Evolutionary conservation across 2,113 vertebrate genomes (phyloP).

Genomic region (Rousettus leschenaultii): DNA sequence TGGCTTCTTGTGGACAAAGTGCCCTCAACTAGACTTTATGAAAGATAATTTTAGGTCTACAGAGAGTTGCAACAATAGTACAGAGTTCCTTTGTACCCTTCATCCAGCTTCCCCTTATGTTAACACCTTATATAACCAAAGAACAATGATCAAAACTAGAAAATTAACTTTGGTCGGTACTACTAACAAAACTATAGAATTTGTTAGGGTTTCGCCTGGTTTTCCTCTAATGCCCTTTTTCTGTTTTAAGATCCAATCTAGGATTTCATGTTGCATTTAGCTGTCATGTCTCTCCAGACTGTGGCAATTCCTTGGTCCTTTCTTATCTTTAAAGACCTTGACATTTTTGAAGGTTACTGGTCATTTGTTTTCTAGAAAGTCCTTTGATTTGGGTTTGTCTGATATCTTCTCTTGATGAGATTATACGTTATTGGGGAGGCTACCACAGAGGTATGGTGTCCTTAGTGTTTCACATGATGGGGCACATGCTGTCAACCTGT

Average conservation of each 20-base stretch:
- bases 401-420: neutral
- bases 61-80: neutral
- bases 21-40: neutral
- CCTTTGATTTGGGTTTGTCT: neutral
- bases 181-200: neutral
- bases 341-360: neutral
- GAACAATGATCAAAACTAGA: neutral
- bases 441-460: rapidly evolving
- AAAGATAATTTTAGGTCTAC: neutral
- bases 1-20: neutral
- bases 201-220: neutral
- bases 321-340: neutral
- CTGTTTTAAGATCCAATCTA: neutral
- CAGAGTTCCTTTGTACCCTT: neutral
- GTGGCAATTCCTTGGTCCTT: neutral
- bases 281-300: neutral
- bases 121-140: neutral
- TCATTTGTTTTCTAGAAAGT: neutral
- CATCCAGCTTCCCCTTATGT: neutral
- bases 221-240: neutral
- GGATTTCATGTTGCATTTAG: neutral
- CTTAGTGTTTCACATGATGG: neutral
- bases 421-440: neutral
- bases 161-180: neutral
- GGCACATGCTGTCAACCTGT: rapidly evolving